A percentile compares a stretch with the other conserved stretches of the same genome.
Evolutionary conservation across 2,113 vertebrate species (phyloP).

Genomic region (Rutilus rutilus): DNA sequence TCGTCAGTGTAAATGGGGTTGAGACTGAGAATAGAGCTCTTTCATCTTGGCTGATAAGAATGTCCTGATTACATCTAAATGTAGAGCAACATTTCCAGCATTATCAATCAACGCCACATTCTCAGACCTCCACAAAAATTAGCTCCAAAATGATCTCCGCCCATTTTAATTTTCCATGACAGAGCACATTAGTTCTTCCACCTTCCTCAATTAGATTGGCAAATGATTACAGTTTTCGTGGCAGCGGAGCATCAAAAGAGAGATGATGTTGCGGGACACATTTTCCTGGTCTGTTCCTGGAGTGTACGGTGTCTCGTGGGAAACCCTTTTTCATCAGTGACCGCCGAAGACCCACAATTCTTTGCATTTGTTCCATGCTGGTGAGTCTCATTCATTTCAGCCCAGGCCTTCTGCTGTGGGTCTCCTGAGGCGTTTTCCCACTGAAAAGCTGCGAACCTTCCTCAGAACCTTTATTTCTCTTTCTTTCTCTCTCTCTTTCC

Average conservation of each 20-base stretch:
- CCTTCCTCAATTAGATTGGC: slow-evolving; percentile 67
- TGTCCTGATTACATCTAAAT: slow-evolving; percentile 82
- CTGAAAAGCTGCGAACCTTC: slow-evolving; percentile 64
- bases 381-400: slow-evolving; percentile 70
- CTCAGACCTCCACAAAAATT: slow-evolving; percentile 63
- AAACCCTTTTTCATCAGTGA: slow-evolving; percentile 63
- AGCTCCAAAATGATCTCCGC: slow-evolving; percentile 67
- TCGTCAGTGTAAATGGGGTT: slow-evolving; percentile 73
- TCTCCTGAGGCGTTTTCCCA: slow-evolving; percentile 60
- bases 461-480: slow-evolving; percentile 46
- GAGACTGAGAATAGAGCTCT: slow-evolving; percentile 78
- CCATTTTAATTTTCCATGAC: slow-evolving; percentile 73
- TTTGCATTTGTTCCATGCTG: slow-evolving; percentile 72
- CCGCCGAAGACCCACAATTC: slow-evolving; percentile 63
- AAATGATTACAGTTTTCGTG: slow-evolving; percentile 62
- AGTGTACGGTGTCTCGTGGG: neutral
- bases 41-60: slow-evolving; percentile 80
- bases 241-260: neutral
- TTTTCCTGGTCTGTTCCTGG: neutral
- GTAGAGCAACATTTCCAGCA: slow-evolving; percentile 78
- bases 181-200: slow-evolving; percentile 69
- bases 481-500: slow-evolving; percentile 54
- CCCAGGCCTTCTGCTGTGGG: slow-evolving; percentile 61
- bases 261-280: neutral
- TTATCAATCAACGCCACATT: slow-evolving; percentile 75